Percentiles rank a stretch among this genome's conserved stretches.
phyloP scores from a whole-genome alignment of 2,113 vertebrate species.

The Scatophagus argus region DNA sequence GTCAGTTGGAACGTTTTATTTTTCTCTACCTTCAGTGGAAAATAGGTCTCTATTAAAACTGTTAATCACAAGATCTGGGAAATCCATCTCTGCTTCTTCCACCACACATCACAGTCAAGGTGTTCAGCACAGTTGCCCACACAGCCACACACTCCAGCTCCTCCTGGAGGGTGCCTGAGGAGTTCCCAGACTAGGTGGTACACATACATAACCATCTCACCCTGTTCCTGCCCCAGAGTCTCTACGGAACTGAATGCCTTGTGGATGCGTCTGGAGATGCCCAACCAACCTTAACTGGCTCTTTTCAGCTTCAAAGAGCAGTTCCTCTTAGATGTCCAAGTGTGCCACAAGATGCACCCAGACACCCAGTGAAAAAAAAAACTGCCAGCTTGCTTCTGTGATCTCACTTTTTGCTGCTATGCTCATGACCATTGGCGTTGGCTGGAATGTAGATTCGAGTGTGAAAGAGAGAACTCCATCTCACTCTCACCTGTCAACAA shows the following conservation, averaged over 20 bases:
- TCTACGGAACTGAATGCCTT: not conserved
- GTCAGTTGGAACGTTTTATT: not conserved
- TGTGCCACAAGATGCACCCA: not conserved
- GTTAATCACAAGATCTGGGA: not conserved
- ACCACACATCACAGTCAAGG: not conserved
- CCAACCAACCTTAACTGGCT: not conserved
- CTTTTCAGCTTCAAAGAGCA: conserved; percentile 4
- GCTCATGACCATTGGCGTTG: not conserved
- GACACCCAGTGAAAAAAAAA: not conserved
- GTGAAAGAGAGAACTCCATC: not conserved
- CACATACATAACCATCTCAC: not conserved
- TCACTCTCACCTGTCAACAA: conserved; percentile 13
- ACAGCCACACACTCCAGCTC: not conserved
- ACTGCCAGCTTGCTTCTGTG: not conserved
- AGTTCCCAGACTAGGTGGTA: not conserved
- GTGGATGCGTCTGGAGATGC: not conserved
- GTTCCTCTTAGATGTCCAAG: not conserved
- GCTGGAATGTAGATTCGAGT: not conserved
- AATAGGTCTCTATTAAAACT: not conserved
- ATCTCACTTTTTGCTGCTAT: not conserved
- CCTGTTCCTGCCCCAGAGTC: not conserved
- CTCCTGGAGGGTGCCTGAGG: not conserved
- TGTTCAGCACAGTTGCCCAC: not conserved
- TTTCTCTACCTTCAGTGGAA: not conserved
- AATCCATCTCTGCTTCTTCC: not conserved